A percentile compares a stretch with the other conserved stretches of the same genome.
phyloP scores from a whole-genome alignment of 2,113 vertebrate genomes.

The Eurypyga helias region DNA sequence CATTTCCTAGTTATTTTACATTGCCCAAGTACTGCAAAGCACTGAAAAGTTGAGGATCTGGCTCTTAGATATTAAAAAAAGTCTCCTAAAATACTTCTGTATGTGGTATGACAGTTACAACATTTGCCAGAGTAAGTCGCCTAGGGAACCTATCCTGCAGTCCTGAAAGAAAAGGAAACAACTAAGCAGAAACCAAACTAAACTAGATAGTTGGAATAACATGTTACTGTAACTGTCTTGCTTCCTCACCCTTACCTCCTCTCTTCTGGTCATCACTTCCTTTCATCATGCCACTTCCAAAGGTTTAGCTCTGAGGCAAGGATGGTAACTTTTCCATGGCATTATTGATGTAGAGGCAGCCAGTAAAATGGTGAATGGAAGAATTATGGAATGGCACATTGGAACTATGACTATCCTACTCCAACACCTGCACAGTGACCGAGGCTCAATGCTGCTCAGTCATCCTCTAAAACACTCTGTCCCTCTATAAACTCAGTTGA shows the following conservation, averaged over 20 bases:
- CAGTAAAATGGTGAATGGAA: neutral
- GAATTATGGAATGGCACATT: neutral
- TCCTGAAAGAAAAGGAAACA: neutral
- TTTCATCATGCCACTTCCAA: neutral
- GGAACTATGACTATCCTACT: neutral
- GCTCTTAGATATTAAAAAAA: neutral
- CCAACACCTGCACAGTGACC: neutral
- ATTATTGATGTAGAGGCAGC: neutral
- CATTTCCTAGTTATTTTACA: neutral
- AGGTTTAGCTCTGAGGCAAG: neutral
- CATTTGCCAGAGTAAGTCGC: neutral
- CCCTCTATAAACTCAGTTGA: neutral
- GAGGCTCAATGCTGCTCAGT: neutral
- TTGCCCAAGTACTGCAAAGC: neutral
- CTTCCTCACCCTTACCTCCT: neutral
- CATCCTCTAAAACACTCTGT: neutral
- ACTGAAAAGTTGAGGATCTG: neutral
- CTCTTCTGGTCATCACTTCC: neutral
- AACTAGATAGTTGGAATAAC: neutral
- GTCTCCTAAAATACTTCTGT: slow-evolving; percentile 3
- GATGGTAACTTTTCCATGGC: neutral
- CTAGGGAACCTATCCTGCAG: neutral
- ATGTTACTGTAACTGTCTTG: neutral
- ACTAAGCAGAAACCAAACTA: neutral
- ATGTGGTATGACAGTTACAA: neutral